Evolutionary conservation across 1,140 invertebrate genomes (phyloP).

Genomic region (Carposina sasakii): DNA sequence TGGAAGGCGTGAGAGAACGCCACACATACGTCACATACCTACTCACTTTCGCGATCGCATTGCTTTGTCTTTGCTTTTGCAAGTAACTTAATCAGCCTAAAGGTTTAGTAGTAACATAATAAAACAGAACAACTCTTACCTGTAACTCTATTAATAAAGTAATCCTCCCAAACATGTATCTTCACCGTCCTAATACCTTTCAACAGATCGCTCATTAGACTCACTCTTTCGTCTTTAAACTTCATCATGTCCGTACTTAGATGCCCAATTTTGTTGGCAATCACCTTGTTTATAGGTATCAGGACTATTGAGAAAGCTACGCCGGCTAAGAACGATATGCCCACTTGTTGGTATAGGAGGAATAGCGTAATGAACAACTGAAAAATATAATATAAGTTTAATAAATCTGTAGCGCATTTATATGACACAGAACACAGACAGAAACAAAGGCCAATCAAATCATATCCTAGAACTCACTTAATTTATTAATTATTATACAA

Average conservation of each 20-base stretch:
- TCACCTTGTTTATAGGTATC: slow-evolving; percentile 94
- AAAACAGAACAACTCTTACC: slow-evolving; percentile 34
- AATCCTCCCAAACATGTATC: slow-evolving; percentile 93
- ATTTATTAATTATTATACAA: too few relatives aligned
- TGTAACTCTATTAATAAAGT: slow-evolving; percentile 83
- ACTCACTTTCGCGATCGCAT: too few relatives aligned
- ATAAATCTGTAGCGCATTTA: too few relatives aligned
- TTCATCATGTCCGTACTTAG: slow-evolving; percentile 92
- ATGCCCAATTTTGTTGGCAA: slow-evolving; percentile 92
- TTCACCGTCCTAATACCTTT: slow-evolving; percentile 92
- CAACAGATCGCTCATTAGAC: slow-evolving; percentile 90
- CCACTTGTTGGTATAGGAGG: slow-evolving; percentile 90
- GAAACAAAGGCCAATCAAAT: too few relatives aligned
- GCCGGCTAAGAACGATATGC: slow-evolving; percentile 92
- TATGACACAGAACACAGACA: too few relatives aligned
- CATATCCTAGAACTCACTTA: too few relatives aligned
- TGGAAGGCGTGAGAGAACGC: too few relatives aligned
- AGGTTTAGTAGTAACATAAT: too few relatives aligned
- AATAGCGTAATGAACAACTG: slow-evolving; percentile 87
- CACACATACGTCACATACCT: too few relatives aligned
- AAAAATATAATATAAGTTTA: too few relatives aligned
- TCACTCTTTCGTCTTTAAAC: slow-evolving; percentile 92
- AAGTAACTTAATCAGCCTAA: too few relatives aligned
- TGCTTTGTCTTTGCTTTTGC: too few relatives aligned
- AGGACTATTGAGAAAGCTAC: slow-evolving; percentile 88